Percentiles rank a stretch among this genome's conserved stretches.
These are phyloP conservation scores for Bombus consobrinus DNA, from an alignment of 1,140 invertebrate species.

Conservation along the genomic window DNA sequence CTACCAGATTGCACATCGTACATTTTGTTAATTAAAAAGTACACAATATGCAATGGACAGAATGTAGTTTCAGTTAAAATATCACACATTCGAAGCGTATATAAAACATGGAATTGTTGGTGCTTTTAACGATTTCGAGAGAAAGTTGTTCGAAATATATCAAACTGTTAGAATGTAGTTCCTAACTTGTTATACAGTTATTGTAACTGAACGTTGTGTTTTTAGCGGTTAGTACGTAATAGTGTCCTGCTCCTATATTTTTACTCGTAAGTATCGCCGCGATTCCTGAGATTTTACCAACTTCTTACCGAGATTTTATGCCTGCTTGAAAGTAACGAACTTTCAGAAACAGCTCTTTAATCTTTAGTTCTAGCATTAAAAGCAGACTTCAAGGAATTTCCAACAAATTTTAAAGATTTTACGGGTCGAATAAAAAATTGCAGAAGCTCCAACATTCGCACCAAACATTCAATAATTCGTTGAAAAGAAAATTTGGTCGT, in stretches of 20 bases:
- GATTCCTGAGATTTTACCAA: not conserved
- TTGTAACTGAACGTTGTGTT: not conserved
- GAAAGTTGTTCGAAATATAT: not conserved
- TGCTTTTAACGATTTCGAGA: not conserved
- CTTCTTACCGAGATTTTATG: not conserved
- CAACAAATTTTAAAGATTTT: not conserved
- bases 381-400: not conserved
- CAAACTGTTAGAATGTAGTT: not conserved
- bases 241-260: not conserved
- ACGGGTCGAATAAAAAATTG: not conserved
- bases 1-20: no score
- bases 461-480: not conserved
- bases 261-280: not conserved
- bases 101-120: not conserved
- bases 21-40: no score
- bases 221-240: not conserved
- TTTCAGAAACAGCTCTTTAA: not conserved
- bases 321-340: not conserved
- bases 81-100: not conserved
- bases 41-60: not conserved
- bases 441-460: not conserved
- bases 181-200: not conserved
- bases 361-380: not conserved
- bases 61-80: not conserved
- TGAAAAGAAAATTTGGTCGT: not conserved